Percentiles rank a stretch among this genome's conserved stretches.
Evolutionary conservation across 2,113 vertebrate genomes (phyloP).

Genomic region (Halichoerus grypus): DNA sequence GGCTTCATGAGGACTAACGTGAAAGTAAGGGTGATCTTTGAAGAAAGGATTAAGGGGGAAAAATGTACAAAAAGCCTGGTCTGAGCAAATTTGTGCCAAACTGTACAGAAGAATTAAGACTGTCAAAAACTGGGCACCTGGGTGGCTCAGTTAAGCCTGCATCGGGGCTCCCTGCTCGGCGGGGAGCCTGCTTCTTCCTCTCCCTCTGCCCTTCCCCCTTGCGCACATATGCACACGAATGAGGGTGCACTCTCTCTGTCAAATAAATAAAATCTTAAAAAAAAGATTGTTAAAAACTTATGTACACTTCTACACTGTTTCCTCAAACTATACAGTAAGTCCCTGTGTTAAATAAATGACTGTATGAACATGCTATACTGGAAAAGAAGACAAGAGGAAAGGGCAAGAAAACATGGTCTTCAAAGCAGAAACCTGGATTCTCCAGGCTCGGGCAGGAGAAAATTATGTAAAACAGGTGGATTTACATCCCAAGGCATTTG

Average conservation of each 20-base stretch:
- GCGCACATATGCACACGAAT: too few species aligned
- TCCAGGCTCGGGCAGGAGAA: not conserved
- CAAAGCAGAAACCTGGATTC: constrained; percentile 38
- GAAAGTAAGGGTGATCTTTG: constrained; percentile 1
- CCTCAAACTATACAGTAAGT: not conserved
- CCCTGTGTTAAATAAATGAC: constrained; percentile 7
- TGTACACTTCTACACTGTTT: not conserved
- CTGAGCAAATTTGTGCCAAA: not conserved
- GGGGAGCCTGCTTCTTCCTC: not conserved
- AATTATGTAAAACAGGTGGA: not conserved
- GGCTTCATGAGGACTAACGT: not conserved
- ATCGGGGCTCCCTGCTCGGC: not conserved
- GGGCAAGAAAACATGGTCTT: not conserved
- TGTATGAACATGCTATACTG: not conserved
- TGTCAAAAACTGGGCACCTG: not conserved
- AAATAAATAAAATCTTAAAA: not conserved
- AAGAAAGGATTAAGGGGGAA: not conserved
- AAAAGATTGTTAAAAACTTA: not conserved
- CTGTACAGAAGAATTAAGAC: not conserved
- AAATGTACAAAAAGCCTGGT: not conserved
- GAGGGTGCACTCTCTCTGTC: not conserved
- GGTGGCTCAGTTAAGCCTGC: not conserved
- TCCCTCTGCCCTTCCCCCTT: not conserved
- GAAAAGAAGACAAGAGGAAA: not conserved
- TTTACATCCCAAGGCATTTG: not conserved